Base-by-base conservation (phyloP, 2,113 vertebrate species). In the Phalacrocorax pelagicus region DNA sequence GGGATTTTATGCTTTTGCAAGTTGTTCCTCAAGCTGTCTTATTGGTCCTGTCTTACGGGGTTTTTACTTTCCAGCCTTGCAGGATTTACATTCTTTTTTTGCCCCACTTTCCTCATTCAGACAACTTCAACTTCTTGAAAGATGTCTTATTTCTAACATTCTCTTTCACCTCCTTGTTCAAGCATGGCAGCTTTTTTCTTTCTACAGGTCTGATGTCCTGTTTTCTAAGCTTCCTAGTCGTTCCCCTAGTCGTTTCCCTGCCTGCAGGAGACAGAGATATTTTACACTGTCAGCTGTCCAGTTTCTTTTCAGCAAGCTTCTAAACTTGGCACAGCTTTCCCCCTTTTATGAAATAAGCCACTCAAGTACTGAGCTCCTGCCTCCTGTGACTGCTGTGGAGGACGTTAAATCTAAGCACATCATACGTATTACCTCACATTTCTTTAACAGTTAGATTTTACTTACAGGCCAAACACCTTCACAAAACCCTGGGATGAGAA, bases 1-100 rank as follows among this genome's bases (percentile, higher is more conserved):
- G 86, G 95, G 94, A 96, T 95, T 96, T 97, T 87, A 86, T 71
- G 89, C 91, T 94, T 96, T 86, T 92, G 73, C 83, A 81, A 92
- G 95, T 89, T 94, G 91, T 5, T 95, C 83, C 84, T 89, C 93
- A 63, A 94, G 83, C 95, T 96, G 91, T 91, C 96, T 81, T 54
- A 71, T 15, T 71, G 88, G 75, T 78, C 86, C 86, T 57, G 93
- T 91, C 95, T 97, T 97, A 95, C 1, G 10, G 80, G 69, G 80
- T 46, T 89, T 96, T 91, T 95, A 86, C 94, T 91, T 91, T 96
- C 93, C 93, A 94, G 80, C 59, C 95, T 92, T 65, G 65, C 77
- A 94, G 83, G 95, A 96, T 96, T 96, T 96, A 78, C 91, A 91
- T 91, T 89, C 93, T 81, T 88, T 74, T 88, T 78, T 70, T 74